Conservation (phyloP, 2,888 invertebrate species). For the Latrodectus hesperus region DNA sequence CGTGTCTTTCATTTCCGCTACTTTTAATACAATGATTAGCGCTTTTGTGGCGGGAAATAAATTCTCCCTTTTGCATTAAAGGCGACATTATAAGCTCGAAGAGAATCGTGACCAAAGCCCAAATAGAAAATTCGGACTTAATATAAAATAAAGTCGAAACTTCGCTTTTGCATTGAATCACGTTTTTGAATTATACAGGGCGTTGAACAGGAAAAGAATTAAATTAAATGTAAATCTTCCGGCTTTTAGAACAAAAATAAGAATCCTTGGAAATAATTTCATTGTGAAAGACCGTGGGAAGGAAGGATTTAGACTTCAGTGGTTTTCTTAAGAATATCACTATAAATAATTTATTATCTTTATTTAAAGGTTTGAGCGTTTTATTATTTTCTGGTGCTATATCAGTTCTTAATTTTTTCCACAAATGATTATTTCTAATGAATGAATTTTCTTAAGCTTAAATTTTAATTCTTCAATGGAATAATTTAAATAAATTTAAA, state of each 20-base stretch:
- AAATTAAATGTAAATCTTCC: neutral
- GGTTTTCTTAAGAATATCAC: too few relatives aligned
- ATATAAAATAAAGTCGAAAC: neutral
- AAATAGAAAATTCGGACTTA: neutral
- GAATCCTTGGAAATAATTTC: too few relatives aligned
- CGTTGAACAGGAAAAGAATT: neutral
- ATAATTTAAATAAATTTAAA: too few relatives aligned
- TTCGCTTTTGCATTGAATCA: slow-evolving; percentile 2
- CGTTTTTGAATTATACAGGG: neutral
- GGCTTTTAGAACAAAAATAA: neutral
- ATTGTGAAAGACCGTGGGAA: too few relatives aligned
- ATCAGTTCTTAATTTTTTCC: too few relatives aligned
- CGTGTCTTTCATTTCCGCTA: slow-evolving; percentile 38
- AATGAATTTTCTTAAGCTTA: too few relatives aligned
- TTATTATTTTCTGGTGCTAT: too few relatives aligned
- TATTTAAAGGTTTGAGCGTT: too few relatives aligned
- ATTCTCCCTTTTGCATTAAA: slow-evolving; percentile 25
- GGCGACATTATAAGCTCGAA: neutral
- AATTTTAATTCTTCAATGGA: too few relatives aligned
- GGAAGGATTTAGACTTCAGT: too few relatives aligned
- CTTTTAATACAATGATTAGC: slow-evolving; percentile 40
- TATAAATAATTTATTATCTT: too few relatives aligned
- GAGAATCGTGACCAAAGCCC: slow-evolving; percentile 8
- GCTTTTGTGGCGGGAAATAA: slow-evolving; percentile 28
- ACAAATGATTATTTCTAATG: too few relatives aligned